These are phyloP conservation scores for Psammodynastes pulverulentus DNA, from an alignment of 2,113 vertebrate species.

Conservation along the genomic window DNA sequence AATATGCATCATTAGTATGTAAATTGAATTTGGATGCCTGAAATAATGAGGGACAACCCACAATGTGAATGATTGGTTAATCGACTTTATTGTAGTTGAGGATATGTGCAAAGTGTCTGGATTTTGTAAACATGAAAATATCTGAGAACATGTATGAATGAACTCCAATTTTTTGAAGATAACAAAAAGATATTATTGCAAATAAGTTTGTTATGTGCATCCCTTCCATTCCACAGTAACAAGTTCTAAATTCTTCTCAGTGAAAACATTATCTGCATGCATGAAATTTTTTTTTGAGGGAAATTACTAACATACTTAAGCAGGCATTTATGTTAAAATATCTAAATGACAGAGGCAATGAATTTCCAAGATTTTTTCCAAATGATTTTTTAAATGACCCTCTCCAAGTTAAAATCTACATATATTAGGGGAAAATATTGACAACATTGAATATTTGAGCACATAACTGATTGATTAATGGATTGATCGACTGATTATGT, in stretches of 20 bases:
- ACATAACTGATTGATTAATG: not conserved
- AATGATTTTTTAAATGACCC: not conserved
- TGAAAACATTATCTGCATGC: not conserved
- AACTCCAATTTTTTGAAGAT: not conserved
- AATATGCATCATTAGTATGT: conserved; percentile 58
- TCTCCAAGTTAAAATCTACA: not conserved
- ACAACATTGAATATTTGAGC: not conserved
- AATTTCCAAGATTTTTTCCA: not conserved
- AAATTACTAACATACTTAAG: not conserved
- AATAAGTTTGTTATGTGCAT: not conserved
- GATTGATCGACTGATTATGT: not conserved
- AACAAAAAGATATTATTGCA: not conserved
- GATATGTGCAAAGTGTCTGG: not conserved
- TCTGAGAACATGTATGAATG: conserved; percentile 27
- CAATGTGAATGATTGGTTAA: conserved; percentile 57
- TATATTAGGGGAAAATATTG: not conserved
- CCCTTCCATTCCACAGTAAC: not conserved
- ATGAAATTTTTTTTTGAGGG: not conserved
- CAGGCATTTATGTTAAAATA: too few relatives aligned
- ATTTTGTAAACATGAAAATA: not conserved
- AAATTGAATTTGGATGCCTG: conserved; percentile 64
- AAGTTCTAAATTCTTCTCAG: not conserved
- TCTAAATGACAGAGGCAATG: not conserved
- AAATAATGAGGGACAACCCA: conserved; percentile 56
- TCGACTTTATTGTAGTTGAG: conserved; percentile 57